These are phyloP conservation scores for Lycaena phlaeas DNA, from an alignment of 2,888 invertebrate genomes.

Conservation along the genomic window DNA sequence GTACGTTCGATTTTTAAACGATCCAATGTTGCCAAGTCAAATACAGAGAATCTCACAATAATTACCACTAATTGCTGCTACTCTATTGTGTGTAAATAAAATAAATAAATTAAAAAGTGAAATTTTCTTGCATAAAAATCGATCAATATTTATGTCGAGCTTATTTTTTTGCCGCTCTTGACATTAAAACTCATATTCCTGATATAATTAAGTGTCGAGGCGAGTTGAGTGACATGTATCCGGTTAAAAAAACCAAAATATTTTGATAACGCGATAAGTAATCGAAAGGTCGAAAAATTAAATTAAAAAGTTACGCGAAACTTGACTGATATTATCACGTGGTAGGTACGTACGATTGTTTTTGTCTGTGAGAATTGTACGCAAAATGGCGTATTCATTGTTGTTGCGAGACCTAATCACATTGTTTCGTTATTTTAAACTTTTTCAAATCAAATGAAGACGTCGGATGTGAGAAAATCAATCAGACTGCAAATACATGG, in stretches of 20 bases:
- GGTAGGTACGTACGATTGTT: conserved; percentile 9
- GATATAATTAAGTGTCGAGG: conserved; percentile 12
- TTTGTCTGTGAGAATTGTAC: conserved; percentile 11
- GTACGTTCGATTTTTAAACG: conserved; percentile 23
- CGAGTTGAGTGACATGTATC: conserved; percentile 13
- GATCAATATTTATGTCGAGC: conserved; percentile 2
- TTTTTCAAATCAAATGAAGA: conserved; percentile 12
- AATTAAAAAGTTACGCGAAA: conserved; percentile 3
- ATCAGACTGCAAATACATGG: conserved; percentile 6
- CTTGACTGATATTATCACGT: conserved; percentile 5
- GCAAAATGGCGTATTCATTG: conserved; percentile 12
- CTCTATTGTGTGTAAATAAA: conserved; percentile 2
- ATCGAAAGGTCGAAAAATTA: conserved; percentile 7
- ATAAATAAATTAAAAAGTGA: not conserved
- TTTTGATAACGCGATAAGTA: conserved; percentile 7
- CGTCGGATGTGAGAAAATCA: conserved; percentile 16
- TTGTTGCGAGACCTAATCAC: conserved; percentile 6
- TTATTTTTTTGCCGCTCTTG: conserved; percentile 8
- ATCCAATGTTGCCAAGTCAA: conserved; percentile 12
- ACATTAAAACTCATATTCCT: conserved; percentile 16
- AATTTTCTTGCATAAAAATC: not conserved
- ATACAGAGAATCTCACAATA: not conserved
- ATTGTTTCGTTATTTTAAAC: conserved; percentile 10
- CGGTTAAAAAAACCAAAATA: conserved; percentile 6
- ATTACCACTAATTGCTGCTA: not conserved